Percentiles rank a stretch among this genome's conserved stretches.
Evolutionary conservation across 1,140 invertebrate genomes (phyloP).

Genomic region (Lysiphlebus fabarum): DNA sequence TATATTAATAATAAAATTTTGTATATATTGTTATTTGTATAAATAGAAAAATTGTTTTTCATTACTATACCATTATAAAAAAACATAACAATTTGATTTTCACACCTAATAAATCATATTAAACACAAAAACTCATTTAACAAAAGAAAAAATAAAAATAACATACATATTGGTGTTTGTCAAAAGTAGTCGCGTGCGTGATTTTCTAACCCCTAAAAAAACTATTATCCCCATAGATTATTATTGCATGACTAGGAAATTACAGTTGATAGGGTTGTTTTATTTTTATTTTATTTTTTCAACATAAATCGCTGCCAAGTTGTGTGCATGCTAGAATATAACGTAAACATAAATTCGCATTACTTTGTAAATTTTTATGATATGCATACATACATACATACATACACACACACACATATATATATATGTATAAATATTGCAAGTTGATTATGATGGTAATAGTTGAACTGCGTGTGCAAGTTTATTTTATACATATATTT

Average conservation of each 20-base stretch:
- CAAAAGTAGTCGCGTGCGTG: conserved; percentile 19
- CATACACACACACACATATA: no score
- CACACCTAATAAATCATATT: no score
- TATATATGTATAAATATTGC: conserved; percentile 44
- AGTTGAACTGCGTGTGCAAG: conserved; percentile 10
- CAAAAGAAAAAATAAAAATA: background rate
- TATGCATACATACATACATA: no score
- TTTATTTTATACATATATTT: background rate
- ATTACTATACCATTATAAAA: no score
- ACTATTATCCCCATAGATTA: conserved; percentile 48
- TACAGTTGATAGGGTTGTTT: conserved; percentile 29
- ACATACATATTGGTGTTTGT: conserved; percentile 3
- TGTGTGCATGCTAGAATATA: conserved; percentile 17
- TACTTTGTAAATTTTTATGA: conserved; percentile 50
- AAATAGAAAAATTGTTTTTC: no score
- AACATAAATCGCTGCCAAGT: conserved; percentile 18
- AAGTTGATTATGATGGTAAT: conserved; percentile 46
- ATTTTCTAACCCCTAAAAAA: conserved; percentile 31
- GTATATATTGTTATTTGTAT: no score
- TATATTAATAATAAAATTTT: no score
- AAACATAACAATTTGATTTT: no score
- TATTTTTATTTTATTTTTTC: conserved; percentile 6
- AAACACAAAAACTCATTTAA: no score
- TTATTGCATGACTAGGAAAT: conserved; percentile 52
- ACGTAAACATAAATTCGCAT: conserved; percentile 37